A percentile compares a stretch with the other conserved stretches of the same genome.
phyloP scores from a whole-genome alignment of 2,888 invertebrate genomes.

The Celastrina argiolus region DNA sequence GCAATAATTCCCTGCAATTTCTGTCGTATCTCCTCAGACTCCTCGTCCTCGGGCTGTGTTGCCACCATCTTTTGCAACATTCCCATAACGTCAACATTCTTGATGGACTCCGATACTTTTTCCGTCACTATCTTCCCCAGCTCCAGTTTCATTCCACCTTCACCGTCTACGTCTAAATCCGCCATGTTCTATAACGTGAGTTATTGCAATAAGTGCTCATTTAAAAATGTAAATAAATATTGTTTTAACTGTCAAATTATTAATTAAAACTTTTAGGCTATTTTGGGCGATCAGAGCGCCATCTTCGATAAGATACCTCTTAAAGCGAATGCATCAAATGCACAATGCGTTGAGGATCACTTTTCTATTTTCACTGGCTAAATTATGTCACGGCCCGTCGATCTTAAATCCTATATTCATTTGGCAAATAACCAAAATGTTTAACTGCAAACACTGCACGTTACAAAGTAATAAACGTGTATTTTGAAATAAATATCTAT shows the following conservation, averaged over 20 bases:
- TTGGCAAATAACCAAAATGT: slow-evolving; percentile 18
- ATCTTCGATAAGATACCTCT: not conserved
- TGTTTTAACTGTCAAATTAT: not conserved
- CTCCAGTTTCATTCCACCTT: slow-evolving; percentile 31
- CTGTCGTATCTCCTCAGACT: slow-evolving; percentile 47
- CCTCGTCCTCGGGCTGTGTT: slow-evolving; percentile 49
- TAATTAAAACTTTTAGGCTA: too few species aligned
- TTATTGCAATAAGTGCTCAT: not conserved
- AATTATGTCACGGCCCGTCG: slow-evolving; percentile 16
- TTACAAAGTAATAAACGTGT: not conserved
- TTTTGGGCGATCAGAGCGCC: not conserved
- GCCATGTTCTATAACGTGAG: slow-evolving; percentile 29
- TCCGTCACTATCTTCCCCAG: slow-evolving; percentile 50
- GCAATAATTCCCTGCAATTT: slow-evolving; percentile 51
- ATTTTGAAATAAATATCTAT: not conserved
- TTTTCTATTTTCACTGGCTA: slow-evolving; percentile 14
- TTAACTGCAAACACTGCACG: not conserved
- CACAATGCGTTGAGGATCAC: not conserved
- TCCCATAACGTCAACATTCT: slow-evolving; percentile 55
- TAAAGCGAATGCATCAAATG: not conserved
- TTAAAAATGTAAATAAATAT: not conserved
- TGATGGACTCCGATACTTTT: slow-evolving; percentile 52
- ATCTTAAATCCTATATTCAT: slow-evolving; percentile 9
- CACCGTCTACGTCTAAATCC: slow-evolving; percentile 16
- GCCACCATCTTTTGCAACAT: slow-evolving; percentile 56